Conservation (phyloP, 2,888 invertebrate genomes). For the Yponomeuta sedellus region DNA sequence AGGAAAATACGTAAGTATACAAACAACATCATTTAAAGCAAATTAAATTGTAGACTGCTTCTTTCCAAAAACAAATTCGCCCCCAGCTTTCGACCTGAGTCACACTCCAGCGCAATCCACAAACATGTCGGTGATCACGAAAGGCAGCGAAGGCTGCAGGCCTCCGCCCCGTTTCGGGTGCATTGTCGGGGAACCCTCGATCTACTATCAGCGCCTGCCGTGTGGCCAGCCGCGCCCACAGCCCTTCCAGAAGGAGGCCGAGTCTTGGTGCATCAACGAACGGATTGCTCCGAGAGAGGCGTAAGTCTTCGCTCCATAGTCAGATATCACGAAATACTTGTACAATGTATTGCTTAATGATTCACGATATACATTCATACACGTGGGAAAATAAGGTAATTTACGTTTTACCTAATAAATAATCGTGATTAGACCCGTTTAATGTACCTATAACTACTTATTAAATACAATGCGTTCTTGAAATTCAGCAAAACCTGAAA, state of each 20-base stretch:
- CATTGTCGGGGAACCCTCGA: constrained; percentile 53
- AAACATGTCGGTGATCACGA: constrained; percentile 55
- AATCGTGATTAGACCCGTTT: too few relatives aligned
- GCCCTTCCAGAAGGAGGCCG: constrained; percentile 50
- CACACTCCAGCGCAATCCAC: constrained; percentile 22
- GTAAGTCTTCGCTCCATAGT: constrained; percentile 27
- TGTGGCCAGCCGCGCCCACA: constrained; percentile 63
- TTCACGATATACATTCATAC: too few relatives aligned
- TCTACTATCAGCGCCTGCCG: constrained; percentile 59
- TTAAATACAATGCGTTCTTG: too few relatives aligned
- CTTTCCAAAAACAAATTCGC: neutral
- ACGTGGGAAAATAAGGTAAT: too few relatives aligned
- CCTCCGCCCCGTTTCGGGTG: constrained; percentile 47
- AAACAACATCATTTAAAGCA: neutral
- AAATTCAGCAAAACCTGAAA: too few relatives aligned
- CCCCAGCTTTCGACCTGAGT: neutral
- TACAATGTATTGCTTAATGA: too few relatives aligned
- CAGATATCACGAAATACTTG: neutral
- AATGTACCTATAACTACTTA: too few relatives aligned
- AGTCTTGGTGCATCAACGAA: constrained; percentile 37
- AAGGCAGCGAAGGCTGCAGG: constrained; percentile 47
- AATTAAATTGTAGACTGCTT: neutral
- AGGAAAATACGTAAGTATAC: neutral
- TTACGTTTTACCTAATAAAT: too few relatives aligned
- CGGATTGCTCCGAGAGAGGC: constrained; percentile 51